phyloP scores from a whole-genome alignment of 2,113 vertebrate species.

The Protomyctophum bolini region DNA sequence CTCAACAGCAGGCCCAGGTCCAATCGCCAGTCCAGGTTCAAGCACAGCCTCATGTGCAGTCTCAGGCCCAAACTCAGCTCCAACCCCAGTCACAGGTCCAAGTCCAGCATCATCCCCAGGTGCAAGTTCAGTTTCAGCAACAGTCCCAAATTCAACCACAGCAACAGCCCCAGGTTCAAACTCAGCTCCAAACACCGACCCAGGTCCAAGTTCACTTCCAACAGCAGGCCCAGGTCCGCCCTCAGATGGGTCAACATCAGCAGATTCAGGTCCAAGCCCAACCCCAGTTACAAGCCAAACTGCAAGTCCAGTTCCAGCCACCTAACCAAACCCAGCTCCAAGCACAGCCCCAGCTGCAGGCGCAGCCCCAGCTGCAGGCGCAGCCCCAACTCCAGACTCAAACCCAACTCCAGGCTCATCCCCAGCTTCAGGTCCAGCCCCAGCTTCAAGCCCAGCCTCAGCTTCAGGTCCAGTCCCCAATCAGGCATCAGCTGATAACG shows the following conservation, averaged over 20 bases:
- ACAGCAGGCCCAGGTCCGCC: constrained; percentile 71
- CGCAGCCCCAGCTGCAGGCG: constrained; percentile 70
- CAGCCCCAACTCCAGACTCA: constrained; percentile 81
- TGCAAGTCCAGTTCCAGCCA: constrained; percentile 19
- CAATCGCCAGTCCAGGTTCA: constrained; percentile 4
- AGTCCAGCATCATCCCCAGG: constrained; percentile 62
- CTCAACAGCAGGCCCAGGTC: background rate
- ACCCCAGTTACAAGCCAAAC: constrained; percentile 50
- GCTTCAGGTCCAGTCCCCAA: constrained; percentile 81
- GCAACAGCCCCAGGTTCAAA: constrained; percentile 45
- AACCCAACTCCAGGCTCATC: constrained; percentile 74
- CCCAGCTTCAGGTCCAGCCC: constrained; percentile 78
- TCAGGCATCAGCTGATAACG: constrained; percentile 88
- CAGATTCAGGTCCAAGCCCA: constrained; percentile 75
- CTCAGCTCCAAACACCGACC: constrained; percentile 34
- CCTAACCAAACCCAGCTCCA: constrained; percentile 48
- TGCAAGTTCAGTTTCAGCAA: constrained; percentile 56
- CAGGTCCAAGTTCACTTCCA: constrained; percentile 24
- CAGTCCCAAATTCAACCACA: constrained; percentile 17
- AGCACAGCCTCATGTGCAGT: background rate
- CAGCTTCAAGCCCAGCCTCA: constrained; percentile 75
- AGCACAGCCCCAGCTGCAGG: constrained; percentile 72
- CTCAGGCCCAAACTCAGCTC: constrained; percentile 50
- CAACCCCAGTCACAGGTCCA: constrained; percentile 28
- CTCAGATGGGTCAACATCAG: constrained; percentile 58